A percentile compares a stretch with the other conserved stretches of the same genome.
phyloP scores from a whole-genome alignment of 2,888 invertebrate genomes.

The Clistopyga incitator region DNA sequence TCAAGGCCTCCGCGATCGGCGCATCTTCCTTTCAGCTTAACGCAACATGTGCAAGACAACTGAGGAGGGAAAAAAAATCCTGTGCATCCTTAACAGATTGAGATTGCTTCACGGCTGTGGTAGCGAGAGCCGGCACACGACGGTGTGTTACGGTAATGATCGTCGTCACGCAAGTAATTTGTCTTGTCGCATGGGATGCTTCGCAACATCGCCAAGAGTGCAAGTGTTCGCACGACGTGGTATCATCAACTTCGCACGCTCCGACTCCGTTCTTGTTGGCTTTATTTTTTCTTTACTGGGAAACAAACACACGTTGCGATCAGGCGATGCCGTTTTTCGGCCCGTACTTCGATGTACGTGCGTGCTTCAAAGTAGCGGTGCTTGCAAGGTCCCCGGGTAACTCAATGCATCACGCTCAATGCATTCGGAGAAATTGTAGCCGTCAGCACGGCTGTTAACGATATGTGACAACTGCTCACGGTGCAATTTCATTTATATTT shows the following conservation, averaged over 20 bases:
- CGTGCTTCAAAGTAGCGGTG: constrained; percentile 9
- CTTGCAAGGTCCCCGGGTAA: constrained; percentile 7
- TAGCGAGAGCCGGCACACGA: constrained; percentile 22
- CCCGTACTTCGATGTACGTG: constrained; percentile 8
- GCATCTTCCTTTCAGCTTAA: constrained; percentile 28
- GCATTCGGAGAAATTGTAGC: neutral
- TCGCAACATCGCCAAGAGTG: constrained; percentile 52
- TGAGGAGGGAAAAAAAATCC: constrained; percentile 45
- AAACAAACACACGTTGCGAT: constrained; percentile 24
- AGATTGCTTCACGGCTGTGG: constrained; percentile 51
- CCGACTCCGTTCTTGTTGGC: constrained; percentile 46
- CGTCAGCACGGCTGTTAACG: too few relatives aligned
- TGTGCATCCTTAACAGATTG: constrained; percentile 63
- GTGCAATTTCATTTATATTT: too few relatives aligned
- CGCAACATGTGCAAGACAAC: constrained; percentile 44
- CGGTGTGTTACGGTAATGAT: constrained; percentile 68
- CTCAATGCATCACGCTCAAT: neutral
- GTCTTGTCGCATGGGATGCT: constrained; percentile 67
- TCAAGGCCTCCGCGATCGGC: constrained; percentile 17
- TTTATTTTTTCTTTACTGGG: constrained; percentile 43
- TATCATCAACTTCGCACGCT: constrained; percentile 52
- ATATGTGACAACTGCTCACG: too few relatives aligned
- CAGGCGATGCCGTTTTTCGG: constrained; percentile 22
- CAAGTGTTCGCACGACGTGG: constrained; percentile 63
- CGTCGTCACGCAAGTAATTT: constrained; percentile 73